Evolutionary conservation across 2,797 vertebrate genomes (phyloP).

Genomic region (Novumbra hubbsi): DNA sequence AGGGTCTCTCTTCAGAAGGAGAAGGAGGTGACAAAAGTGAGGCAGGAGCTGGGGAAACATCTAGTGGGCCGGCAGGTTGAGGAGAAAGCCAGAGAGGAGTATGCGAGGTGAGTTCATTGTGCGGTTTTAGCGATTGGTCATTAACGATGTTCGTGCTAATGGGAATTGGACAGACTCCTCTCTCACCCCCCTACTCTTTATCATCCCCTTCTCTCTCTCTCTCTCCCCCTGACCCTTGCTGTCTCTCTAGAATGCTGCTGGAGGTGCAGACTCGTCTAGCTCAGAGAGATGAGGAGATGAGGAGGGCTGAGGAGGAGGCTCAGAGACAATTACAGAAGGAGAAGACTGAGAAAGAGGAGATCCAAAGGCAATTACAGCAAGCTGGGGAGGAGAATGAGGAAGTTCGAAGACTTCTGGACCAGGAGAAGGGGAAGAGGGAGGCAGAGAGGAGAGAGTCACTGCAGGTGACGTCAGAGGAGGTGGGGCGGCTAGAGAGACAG

Average conservation of each 20-base stretch:
- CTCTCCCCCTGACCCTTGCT: not conserved
- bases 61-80: conserved; percentile 48
- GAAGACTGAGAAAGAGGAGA: conserved; percentile 62
- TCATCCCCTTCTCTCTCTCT: not conserved
- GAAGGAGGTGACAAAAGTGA: conserved; percentile 67
- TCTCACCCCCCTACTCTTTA: not conserved
- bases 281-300: conserved; percentile 75
- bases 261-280: conserved; percentile 76
- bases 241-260: conserved; percentile 74
- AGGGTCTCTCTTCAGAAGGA: conserved; percentile 64
- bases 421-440: conserved; percentile 45
- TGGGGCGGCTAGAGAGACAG: not conserved
- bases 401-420: conserved; percentile 54
- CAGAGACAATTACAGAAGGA: conserved; percentile 61
- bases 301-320: conserved; percentile 59
- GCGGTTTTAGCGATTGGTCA: too few species aligned
- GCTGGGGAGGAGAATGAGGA: conserved; percentile 51
- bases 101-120: conserved; percentile 67
- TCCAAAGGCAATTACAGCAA: conserved; percentile 62
- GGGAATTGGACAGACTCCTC: too few species aligned
- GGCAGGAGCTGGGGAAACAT: conserved; percentile 62
- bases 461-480: conserved; percentile 46
- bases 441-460: conserved; percentile 33
- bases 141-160: too few species aligned
- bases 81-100: conserved; percentile 74